Percentiles rank a stretch among this genome's conserved stretches.
These are phyloP conservation scores for Decapterus maruadsi DNA, from an alignment of 2,797 vertebrate species.

Conservation along the genomic window DNA sequence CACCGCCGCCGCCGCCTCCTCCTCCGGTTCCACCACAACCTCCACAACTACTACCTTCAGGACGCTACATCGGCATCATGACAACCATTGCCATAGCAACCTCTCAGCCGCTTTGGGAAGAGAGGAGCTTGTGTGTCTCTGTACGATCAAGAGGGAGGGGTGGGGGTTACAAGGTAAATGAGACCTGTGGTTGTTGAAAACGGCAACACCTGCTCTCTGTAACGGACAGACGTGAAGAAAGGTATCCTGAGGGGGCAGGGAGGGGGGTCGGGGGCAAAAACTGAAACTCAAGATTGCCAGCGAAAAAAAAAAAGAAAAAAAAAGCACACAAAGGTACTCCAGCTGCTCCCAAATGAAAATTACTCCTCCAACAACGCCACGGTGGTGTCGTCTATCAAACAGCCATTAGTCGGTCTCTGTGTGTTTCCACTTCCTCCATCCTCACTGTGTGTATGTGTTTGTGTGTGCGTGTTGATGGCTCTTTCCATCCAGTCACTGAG, in stretches of 20 bases:
- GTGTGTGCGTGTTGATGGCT: slow-evolving; percentile 30
- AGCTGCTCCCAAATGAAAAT: slow-evolving; percentile 38
- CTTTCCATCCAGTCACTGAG: slow-evolving; percentile 55
- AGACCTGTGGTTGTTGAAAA: slow-evolving; percentile 57
- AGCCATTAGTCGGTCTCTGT: slow-evolving; percentile 17
- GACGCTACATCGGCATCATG: slow-evolving; percentile 74
- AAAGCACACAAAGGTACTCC: slow-evolving; percentile 21
- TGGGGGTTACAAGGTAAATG: slow-evolving; percentile 52
- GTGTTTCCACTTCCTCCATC: slow-evolving; percentile 74
- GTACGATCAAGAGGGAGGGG: slow-evolving; percentile 45
- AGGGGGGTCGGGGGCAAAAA: neutral
- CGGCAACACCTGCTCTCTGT: slow-evolving; percentile 43
- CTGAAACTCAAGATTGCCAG: neutral
- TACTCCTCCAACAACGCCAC: slow-evolving; percentile 20
- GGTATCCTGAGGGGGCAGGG: slow-evolving; percentile 4
- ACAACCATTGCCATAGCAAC: slow-evolving; percentile 77
- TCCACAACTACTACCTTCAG: slow-evolving; percentile 70
- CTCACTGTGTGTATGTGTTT: slow-evolving; percentile 1
- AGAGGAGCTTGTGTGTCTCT: slow-evolving; percentile 66
- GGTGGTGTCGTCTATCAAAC: slow-evolving; percentile 44
- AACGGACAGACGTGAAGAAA: slow-evolving; percentile 19
- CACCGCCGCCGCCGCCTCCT: slow-evolving; percentile 36
- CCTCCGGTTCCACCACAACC: slow-evolving; percentile 72
- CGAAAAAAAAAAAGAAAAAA: neutral
- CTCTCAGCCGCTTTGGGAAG: slow-evolving; percentile 75